Base-by-base conservation (phyloP, 2,888 invertebrate species). In the Parapristionchus giblindavisi region DNA sequence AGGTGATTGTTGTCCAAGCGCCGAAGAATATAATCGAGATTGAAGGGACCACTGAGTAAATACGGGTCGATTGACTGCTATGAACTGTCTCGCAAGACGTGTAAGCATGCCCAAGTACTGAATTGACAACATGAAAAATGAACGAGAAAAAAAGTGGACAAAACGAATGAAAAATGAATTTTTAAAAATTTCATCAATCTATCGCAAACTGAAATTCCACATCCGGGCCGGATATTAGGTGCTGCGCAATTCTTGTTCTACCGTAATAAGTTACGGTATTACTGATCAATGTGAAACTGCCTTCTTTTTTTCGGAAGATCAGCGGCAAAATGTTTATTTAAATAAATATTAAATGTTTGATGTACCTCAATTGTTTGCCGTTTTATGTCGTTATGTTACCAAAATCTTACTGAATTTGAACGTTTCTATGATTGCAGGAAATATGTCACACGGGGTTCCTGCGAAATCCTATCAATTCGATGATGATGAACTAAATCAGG, bases 401-500 rank as follows among this genome's bases (percentile, higher is more conserved):
- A 17, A 43, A 14, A 43, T 43, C 17, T 8, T 43, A 43, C 43
- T 43, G 43, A 8, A 43, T 8, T 43, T 43, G 43, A 43, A 14
- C 43, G 5, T 52, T 52, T n/a, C n/a, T n/a, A n/a, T n/a, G n/a
- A 43, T 65, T 43, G 43, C 29, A 43, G 43, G 5, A 43, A 11
- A 1, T 29, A 71, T 71, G 70, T 36, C 70, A 6, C 70, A 71
- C n/a, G 70, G 68, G 14, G 24, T 36, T 51, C 38, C 73, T 36
- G n/a, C 34, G 29, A 61, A 77, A 73, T 60, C 56, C 0, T 79
- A 79, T 56, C 70, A 77, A 58, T 81, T 78, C 70, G 83, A 81
- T 11, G 81, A 81, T 43, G 83, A 81, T 38, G 81, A 83, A 34
- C 34, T 81, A 54, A 83, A 81, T 73, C 75, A 79, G 63, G 75